Conservation (phyloP, 2,888 invertebrate species). For the Halictus quadricinctus region DNA sequence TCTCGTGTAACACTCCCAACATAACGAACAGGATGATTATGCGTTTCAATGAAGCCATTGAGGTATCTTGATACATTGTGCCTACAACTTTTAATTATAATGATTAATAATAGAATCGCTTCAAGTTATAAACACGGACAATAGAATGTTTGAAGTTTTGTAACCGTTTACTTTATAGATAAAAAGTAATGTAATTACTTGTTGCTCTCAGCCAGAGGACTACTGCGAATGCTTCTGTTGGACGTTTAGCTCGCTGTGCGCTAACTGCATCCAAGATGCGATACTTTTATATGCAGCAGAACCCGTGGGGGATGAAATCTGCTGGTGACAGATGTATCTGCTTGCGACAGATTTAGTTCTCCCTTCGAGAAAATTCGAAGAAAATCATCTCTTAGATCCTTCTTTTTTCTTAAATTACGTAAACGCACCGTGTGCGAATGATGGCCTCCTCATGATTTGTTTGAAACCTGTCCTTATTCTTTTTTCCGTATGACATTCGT, state of each 20-base stretch:
- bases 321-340: slow-evolving; percentile 45
- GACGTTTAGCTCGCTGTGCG: slow-evolving; percentile 18
- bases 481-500: background rate
- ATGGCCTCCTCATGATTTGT: background rate
- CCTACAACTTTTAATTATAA: background rate
- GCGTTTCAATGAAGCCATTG: slow-evolving; percentile 51
- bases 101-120: background rate
- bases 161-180: background rate
- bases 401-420: slow-evolving; percentile 26
- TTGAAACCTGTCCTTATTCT: background rate
- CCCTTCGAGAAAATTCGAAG: slow-evolving; percentile 16
- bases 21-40: slow-evolving; percentile 54
- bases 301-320: slow-evolving; percentile 35
- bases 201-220: background rate
- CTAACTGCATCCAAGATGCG: background rate
- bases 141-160: background rate
- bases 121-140: background rate
- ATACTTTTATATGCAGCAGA: slow-evolving; percentile 60
- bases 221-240: slow-evolving; percentile 14
- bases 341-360: slow-evolving; percentile 50
- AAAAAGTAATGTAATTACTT: background rate
- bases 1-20: slow-evolving; percentile 46
- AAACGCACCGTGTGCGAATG: background rate
- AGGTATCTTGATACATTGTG: background rate
- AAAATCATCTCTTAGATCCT: slow-evolving; percentile 11